Percentiles rank a stretch among this genome's conserved stretches.
Evolutionary conservation across 2,888 invertebrate genomes (phyloP).

Genomic region (Leptura quadrifasciata): DNA sequence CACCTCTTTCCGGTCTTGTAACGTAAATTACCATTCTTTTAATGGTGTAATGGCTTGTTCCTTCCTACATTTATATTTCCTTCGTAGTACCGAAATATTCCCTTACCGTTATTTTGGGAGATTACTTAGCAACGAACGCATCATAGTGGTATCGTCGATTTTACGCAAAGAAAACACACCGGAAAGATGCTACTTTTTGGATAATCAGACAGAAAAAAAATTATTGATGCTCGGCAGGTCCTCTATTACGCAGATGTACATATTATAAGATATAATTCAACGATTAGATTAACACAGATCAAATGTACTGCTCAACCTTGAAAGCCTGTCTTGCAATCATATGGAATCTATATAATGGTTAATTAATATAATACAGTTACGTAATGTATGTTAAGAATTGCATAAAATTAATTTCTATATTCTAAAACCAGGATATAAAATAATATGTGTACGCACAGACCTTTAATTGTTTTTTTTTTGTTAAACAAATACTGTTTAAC

Average conservation of each 20-base stretch:
- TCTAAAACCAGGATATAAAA: neutral
- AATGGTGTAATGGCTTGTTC: too few relatives aligned
- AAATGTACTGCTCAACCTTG: slow-evolving; percentile 37
- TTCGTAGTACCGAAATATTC: too few relatives aligned
- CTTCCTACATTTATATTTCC: too few relatives aligned
- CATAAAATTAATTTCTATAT: neutral
- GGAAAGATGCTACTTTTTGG: too few relatives aligned
- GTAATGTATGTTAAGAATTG: neutral
- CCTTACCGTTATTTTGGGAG: too few relatives aligned
- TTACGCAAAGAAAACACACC: too few relatives aligned
- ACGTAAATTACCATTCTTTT: too few relatives aligned
- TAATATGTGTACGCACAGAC: neutral
- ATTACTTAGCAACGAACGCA: too few relatives aligned
- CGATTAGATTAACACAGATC: slow-evolving; percentile 6
- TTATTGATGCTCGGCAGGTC: neutral
- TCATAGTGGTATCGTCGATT: too few relatives aligned
- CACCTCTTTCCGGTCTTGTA: too few relatives aligned
- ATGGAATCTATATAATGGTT: slow-evolving; percentile 14
- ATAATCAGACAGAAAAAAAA: too few relatives aligned
- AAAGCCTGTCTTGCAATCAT: slow-evolving; percentile 39
- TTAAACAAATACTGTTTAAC: too few relatives aligned
- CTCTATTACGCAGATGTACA: neutral
- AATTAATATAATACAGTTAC: slow-evolving; percentile 11
- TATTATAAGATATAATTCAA: slow-evolving; percentile 9
- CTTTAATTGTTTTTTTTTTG: neutral